Conservation (phyloP, 2,113 vertebrate genomes). For the Cyanistes caeruleus region DNA sequence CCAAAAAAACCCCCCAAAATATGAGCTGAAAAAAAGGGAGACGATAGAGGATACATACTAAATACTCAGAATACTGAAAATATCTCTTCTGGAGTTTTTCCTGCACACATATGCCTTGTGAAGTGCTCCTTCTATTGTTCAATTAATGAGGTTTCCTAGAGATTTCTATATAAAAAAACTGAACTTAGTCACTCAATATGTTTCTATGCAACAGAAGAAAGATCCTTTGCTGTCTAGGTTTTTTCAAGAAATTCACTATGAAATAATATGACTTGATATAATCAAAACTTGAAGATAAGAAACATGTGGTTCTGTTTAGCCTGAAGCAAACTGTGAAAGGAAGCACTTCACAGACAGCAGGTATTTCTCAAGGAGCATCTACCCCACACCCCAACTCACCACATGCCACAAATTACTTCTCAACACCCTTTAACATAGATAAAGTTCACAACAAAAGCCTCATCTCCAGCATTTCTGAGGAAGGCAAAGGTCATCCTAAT, state of each 20-base stretch:
- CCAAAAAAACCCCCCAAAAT: rapidly evolving
- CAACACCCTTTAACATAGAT: not conserved
- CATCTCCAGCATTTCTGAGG: not conserved
- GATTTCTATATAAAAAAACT: not conserved
- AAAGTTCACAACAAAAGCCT: not conserved
- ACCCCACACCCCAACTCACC: not conserved
- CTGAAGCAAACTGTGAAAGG: not conserved
- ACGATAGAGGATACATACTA: not conserved
- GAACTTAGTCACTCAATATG: not conserved
- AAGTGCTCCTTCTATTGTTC: not conserved
- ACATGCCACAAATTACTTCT: not conserved
- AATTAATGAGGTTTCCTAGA: not conserved
- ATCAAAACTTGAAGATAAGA: not conserved
- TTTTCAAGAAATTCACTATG: not conserved
- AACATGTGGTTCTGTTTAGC: not conserved
- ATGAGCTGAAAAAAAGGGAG: no score
- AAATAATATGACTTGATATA: not conserved
- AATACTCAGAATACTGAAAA: not conserved
- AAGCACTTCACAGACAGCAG: not conserved
- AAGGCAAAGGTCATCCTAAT: not conserved
- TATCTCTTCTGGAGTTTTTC: not conserved
- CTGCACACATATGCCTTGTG: not conserved
- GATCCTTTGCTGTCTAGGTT: not conserved
- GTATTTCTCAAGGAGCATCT: not conserved
- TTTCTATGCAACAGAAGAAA: not conserved